phyloP scores from a whole-genome alignment of 2,888 invertebrate species.

The Gasteruption jaculator region DNA sequence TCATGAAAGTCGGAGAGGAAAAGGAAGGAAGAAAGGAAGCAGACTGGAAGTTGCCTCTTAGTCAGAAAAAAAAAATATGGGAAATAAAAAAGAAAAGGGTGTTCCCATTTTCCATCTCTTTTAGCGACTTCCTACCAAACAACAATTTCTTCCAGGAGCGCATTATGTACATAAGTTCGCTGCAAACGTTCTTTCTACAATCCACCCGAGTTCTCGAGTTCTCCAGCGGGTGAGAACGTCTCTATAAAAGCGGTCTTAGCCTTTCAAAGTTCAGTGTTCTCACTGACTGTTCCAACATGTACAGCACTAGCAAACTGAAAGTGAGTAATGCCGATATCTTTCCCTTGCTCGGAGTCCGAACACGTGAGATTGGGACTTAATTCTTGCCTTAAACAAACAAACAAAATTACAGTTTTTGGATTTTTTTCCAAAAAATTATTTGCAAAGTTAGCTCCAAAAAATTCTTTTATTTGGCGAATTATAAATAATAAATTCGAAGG shows the following conservation, averaged over 20 bases:
- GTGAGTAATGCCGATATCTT: slow-evolving; percentile 37
- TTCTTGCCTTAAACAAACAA: no score
- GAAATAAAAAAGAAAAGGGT: slow-evolving; percentile 22
- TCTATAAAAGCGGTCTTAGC: slow-evolving; percentile 49
- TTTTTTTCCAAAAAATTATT: background rate
- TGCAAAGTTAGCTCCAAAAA: no score
- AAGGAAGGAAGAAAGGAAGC: slow-evolving; percentile 15
- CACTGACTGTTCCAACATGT: slow-evolving; percentile 47
- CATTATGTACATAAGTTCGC: no score
- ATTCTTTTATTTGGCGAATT: no score
- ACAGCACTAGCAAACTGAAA: slow-evolving; percentile 47
- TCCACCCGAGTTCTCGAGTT: slow-evolving; percentile 35
- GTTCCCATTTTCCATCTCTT: slow-evolving; percentile 32
- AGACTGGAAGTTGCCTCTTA: slow-evolving; percentile 11
- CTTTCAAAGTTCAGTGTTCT: slow-evolving; percentile 44
- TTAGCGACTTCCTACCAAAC: slow-evolving; percentile 34
- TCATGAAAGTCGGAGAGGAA: no score
- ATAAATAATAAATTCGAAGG: no score
- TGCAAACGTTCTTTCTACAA: no score
- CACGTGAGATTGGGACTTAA: no score
- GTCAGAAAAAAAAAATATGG: slow-evolving; percentile 21
- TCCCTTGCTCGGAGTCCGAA: no score
- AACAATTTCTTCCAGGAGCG: no score
- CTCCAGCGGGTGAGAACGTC: slow-evolving; percentile 24
- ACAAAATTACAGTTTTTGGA: background rate